These are phyloP conservation scores for Anguilla pacifica DNA, from an alignment of 2,797 vertebrate species.

Conservation along the genomic window DNA sequence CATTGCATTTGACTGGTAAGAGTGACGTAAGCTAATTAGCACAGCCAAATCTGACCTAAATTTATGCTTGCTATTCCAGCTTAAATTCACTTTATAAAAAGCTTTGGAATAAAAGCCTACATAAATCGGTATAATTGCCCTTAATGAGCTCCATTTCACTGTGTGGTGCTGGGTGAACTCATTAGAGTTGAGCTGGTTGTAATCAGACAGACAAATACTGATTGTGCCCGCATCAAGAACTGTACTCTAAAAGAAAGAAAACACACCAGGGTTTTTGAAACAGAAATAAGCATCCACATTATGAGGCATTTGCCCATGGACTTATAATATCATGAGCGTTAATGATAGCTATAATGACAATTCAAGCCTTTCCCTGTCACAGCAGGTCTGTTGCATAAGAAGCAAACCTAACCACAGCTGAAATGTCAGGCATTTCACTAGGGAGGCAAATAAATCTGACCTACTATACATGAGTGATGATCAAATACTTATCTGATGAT, in stretches of 20 bases:
- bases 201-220: conserved; percentile 76
- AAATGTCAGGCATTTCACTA: neutral
- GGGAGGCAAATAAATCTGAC: neutral
- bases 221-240: conserved; percentile 73
- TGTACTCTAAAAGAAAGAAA: conserved; percentile 68
- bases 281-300: conserved; percentile 66
- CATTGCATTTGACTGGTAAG: conserved; percentile 10
- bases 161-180: conserved; percentile 68
- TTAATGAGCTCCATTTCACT: conserved; percentile 75
- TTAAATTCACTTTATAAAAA: conserved; percentile 70
- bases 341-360: conserved; percentile 78
- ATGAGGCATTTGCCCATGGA: conserved; percentile 73
- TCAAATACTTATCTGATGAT: neutral
- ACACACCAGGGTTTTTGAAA: conserved; percentile 69
- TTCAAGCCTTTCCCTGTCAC: conserved; percentile 71
- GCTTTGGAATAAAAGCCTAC: conserved; percentile 63
- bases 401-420: neutral
- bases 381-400: conserved; percentile 35
- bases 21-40: conserved; percentile 60
- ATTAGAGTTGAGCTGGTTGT: conserved; percentile 70
- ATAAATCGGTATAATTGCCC: conserved; percentile 73
- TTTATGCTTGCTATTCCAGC: conserved; percentile 65
- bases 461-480: neutral
- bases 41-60: conserved; percentile 63
- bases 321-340: conserved; percentile 76